phyloP scores from a whole-genome alignment of 35 echinoderm and acorn worm genomes.

The Apostichopus californicus region DNA sequence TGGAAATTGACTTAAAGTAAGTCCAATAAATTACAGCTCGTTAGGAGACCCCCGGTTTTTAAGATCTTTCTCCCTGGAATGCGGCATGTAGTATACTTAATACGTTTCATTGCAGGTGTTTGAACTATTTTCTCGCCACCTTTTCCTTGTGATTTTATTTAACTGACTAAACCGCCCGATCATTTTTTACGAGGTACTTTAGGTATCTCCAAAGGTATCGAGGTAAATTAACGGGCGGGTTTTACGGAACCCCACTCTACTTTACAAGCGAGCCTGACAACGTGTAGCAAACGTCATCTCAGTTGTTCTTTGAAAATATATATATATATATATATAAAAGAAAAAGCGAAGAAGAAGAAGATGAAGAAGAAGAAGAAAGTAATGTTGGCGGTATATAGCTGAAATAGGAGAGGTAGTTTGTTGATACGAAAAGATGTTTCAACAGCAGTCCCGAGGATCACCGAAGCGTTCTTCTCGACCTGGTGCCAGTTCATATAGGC shows the following conservation, averaged over 20 bases:
- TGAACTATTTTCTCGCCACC: conserved; percentile 14
- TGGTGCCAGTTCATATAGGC: conserved; percentile 55
- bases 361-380: neutral
- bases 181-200: conserved; percentile 41
- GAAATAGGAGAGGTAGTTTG: conserved; percentile 53
- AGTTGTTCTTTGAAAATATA: neutral
- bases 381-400: conserved; percentile 27
- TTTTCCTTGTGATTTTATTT: conserved; percentile 9
- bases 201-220: neutral
- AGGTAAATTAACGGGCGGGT: conserved; percentile 58
- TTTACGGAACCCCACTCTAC: conserved; percentile 52
- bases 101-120: conserved; percentile 13
- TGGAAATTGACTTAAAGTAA: conserved; percentile 2
- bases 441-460: conserved; percentile 26
- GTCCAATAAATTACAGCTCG: conserved; percentile 22
- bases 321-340: neutral
- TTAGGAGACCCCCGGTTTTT: neutral
- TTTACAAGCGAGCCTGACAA: conserved; percentile 25
- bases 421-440: conserved; percentile 62
- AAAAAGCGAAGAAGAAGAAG: neutral
- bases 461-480: conserved; percentile 24
- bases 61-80: neutral
- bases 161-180: conserved; percentile 34
- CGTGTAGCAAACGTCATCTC: conserved; percentile 42
- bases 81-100: neutral